Conservation (phyloP, 1,140 invertebrate species). For the Odontomachus brunneus region DNA sequence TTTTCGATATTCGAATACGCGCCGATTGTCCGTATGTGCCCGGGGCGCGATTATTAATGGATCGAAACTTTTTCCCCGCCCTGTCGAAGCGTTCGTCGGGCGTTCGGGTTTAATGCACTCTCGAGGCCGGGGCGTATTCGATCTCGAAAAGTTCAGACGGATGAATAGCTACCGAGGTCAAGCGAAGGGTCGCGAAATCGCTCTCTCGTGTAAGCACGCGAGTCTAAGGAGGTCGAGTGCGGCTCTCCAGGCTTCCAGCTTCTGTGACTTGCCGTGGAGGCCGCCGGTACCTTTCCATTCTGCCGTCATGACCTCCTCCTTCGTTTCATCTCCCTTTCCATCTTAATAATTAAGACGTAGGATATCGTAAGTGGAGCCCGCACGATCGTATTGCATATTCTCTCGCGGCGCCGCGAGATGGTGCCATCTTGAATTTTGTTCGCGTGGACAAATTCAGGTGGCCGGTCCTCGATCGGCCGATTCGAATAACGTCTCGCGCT, state of each 20-base stretch:
- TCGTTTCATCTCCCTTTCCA: conserved; percentile 55
- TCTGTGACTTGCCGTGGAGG: conserved; percentile 41
- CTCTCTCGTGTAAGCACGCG: conserved; percentile 51
- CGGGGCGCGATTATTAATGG: not conserved
- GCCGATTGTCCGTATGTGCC: conserved; percentile 22
- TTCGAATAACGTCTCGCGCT: conserved; percentile 1
- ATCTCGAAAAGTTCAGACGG: conserved; percentile 53
- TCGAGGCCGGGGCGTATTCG: not conserved
- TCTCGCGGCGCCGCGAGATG: conserved; percentile 13
- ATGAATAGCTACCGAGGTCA: conserved; percentile 61
- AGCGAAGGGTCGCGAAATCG: conserved; percentile 57
- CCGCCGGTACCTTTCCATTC: conserved; percentile 33
- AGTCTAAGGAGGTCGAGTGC: conserved; percentile 71
- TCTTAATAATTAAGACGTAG: conserved; percentile 69
- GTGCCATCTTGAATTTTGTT: conserved; percentile 2
- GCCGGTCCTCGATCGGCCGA: not conserved
- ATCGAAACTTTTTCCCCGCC: conserved; percentile 6
- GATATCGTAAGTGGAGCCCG: conserved; percentile 56
- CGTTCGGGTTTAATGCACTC: conserved; percentile 37
- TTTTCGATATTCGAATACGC: conserved; percentile 2
- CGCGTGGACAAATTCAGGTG: too few relatives aligned
- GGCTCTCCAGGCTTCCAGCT: conserved; percentile 46
- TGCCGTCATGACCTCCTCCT: conserved; percentile 28
- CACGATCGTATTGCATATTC: not conserved
- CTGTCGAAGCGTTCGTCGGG: not conserved